Evolutionary conservation across 2,888 invertebrate species (phyloP).

Genomic region (Nebria brevicollis): DNA sequence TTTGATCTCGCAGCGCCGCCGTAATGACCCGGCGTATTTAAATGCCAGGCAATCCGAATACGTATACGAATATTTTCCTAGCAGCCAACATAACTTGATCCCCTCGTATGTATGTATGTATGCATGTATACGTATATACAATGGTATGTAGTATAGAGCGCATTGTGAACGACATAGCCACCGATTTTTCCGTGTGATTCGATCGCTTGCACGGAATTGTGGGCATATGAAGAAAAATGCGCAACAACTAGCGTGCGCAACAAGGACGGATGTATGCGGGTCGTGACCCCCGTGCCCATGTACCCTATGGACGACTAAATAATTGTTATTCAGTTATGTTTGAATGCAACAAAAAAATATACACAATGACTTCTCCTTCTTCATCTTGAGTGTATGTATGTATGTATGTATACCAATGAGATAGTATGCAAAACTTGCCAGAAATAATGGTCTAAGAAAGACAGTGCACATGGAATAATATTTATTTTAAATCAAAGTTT

Average conservation of each 20-base stretch:
- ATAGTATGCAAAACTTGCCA: too few species aligned
- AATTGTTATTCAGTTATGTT: conserved; percentile 29
- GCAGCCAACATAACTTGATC: conserved; percentile 4
- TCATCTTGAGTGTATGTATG: not conserved
- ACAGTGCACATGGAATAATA: too few species aligned
- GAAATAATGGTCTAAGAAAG: too few species aligned
- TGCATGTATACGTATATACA: not conserved
- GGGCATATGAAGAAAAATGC: not conserved
- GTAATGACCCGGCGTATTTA: conserved; percentile 21
- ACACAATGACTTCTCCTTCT: not conserved
- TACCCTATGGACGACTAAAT: conserved; percentile 9
- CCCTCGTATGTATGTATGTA: too few species aligned
- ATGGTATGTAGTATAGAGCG: not conserved
- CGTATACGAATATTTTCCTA: not conserved
- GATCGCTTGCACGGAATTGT: conserved; percentile 6
- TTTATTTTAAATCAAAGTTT: too few species aligned
- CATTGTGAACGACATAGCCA: conserved; percentile 19
- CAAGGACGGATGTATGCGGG: not conserved
- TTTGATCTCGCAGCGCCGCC: not conserved
- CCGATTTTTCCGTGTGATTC: conserved; percentile 11
- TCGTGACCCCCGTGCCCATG: conserved; percentile 15
- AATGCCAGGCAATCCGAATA: conserved; percentile 16
- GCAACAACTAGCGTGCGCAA: not conserved
- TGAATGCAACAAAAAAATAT: not conserved
- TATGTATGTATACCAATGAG: not conserved